phyloP scores from a whole-genome alignment of 2,797 vertebrate species.

The Sebastes steindachneri region DNA sequence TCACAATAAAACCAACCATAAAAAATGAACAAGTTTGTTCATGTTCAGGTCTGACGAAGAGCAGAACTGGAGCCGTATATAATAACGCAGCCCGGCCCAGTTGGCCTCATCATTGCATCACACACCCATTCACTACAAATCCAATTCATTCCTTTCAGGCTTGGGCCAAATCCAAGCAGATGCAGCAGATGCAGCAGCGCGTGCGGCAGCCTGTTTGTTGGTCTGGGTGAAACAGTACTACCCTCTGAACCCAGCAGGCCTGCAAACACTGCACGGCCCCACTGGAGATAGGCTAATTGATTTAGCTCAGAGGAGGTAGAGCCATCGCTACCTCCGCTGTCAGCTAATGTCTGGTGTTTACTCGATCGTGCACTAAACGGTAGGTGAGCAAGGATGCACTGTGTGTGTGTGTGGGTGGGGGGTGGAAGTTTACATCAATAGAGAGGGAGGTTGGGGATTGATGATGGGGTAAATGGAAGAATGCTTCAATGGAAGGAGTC shows the following conservation, averaged over 20 bases:
- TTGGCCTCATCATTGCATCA: not conserved
- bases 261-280: conserved; percentile 33
- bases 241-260: conserved; percentile 54
- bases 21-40: not conserved
- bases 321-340: conserved; percentile 48
- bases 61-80: not conserved
- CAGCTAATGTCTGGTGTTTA: conserved; percentile 61
- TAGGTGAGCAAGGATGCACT: conserved; percentile 26
- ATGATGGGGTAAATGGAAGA: conserved; percentile 5
- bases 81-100: not conserved
- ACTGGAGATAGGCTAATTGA: conserved; percentile 65
- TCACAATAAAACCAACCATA: not conserved
- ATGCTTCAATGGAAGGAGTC: not conserved
- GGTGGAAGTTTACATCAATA: conserved; percentile 8
- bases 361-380: conserved; percentile 44
- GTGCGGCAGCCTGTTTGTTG: conserved; percentile 36
- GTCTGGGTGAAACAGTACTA: conserved; percentile 38
- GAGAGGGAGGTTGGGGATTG: not conserved
- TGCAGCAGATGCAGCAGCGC: conserved; percentile 41
- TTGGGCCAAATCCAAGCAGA: conserved; percentile 48
- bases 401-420: not conserved
- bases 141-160: conserved; percentile 32
- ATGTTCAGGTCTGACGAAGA: not conserved
- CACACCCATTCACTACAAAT: conserved; percentile 42
- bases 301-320: conserved; percentile 60